A percentile compares a stretch with the other conserved stretches of the same genome.
Evolutionary conservation across 2,797 vertebrate species (phyloP).

Genomic region (Myripristis jacobus): DNA sequence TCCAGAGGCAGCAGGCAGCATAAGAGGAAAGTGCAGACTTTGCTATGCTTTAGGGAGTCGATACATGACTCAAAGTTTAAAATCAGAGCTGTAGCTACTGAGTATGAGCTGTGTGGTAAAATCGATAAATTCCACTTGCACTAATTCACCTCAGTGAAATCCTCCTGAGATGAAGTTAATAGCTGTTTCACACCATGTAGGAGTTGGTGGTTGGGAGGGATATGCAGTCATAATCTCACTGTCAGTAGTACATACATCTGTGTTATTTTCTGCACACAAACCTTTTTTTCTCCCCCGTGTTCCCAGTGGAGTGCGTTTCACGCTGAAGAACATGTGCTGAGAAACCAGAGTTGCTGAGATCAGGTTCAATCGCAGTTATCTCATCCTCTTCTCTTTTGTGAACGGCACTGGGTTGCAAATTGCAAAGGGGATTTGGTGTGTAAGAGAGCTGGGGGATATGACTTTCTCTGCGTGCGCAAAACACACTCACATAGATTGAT

Average conservation of each 20-base stretch:
- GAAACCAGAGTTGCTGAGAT: constrained; percentile 68
- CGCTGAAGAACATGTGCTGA: constrained; percentile 55
- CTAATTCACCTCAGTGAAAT: neutral
- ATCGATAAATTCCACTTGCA: neutral
- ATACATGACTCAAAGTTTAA: constrained; percentile 11
- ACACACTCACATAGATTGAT: constrained; percentile 59
- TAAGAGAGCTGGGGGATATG: constrained; percentile 40
- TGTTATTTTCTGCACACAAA: neutral
- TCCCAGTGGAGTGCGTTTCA: constrained; percentile 39
- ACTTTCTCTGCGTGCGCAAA: constrained; percentile 50
- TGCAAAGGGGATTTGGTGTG: constrained; percentile 45
- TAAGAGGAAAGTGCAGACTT: neutral
- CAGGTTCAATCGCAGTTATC: constrained; percentile 58
- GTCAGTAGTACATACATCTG: neutral
- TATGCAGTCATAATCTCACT: too few relatives aligned
- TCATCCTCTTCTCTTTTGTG: constrained; percentile 65
- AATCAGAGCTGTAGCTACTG: neutral
- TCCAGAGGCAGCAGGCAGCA: neutral
- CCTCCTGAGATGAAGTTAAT: neutral
- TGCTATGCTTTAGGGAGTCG: neutral
- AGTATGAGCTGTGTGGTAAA: neutral
- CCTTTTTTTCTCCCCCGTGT: neutral
- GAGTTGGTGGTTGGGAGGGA: too few relatives aligned
- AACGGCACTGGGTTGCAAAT: constrained; percentile 38
- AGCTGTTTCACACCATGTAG: too few relatives aligned